These are phyloP conservation scores for Microtus agrestis DNA, from an alignment of 2,797 vertebrate species.

Conservation along the genomic window DNA sequence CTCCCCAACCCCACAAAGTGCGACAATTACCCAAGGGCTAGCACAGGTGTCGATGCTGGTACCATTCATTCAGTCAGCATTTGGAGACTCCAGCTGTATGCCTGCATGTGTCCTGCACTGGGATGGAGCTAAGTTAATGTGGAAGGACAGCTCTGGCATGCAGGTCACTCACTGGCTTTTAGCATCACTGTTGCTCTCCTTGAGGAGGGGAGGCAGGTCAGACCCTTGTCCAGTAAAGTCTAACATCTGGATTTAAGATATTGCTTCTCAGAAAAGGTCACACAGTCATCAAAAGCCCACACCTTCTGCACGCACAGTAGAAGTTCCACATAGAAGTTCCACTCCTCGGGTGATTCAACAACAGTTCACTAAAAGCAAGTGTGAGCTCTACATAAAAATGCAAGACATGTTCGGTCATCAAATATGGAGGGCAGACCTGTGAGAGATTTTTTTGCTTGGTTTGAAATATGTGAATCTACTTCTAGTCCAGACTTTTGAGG, in stretches of 20 bases:
- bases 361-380: neutral
- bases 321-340: fast-evolving
- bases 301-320: too few species aligned
- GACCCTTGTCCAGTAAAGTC: neutral
- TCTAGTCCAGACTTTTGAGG: neutral
- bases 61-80: neutral
- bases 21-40: neutral
- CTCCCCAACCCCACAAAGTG: neutral
- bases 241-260: neutral
- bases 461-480: neutral
- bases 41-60: neutral
- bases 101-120: neutral
- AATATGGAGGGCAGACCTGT: neutral
- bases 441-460: neutral
- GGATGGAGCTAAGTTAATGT: neutral
- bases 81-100: neutral
- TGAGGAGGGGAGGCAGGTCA: neutral
- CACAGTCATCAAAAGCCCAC: neutral
- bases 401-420: neutral
- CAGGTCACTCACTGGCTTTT: neutral
- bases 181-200: neutral
- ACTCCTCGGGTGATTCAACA: neutral
- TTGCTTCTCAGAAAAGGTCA: neutral
- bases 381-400: neutral
- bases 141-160: neutral